Conservation (phyloP, 2,888 invertebrate genomes). For the Cephus pygmeus region DNA sequence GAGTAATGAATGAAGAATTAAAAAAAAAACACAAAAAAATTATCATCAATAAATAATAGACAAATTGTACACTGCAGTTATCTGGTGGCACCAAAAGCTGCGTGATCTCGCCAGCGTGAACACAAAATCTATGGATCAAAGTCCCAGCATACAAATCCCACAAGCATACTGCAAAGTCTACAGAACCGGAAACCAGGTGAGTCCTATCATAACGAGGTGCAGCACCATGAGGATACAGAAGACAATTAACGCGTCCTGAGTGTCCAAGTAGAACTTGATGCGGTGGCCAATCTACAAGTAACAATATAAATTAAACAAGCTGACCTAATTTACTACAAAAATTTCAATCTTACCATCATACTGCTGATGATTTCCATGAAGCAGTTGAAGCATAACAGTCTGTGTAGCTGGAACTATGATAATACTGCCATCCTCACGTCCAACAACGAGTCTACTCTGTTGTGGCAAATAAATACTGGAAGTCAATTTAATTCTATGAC, state of each 20-base stretch:
- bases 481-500: constrained; percentile 82
- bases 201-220: constrained; percentile 88
- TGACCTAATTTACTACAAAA: constrained; percentile 8
- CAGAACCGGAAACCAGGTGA: constrained; percentile 94
- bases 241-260: constrained; percentile 92
- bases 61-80: constrained; percentile 77
- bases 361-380: constrained; percentile 89
- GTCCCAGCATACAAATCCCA: constrained; percentile 95
- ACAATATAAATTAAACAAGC: not conserved
- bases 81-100: constrained; percentile 95
- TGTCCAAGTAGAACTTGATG: constrained; percentile 91
- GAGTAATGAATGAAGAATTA: no score
- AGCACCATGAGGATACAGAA: constrained; percentile 94
- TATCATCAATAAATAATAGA: no score
- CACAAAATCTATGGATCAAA: constrained; percentile 93
- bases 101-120: constrained; percentile 97
- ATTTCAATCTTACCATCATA: constrained; percentile 71
- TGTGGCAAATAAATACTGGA: constrained; percentile 94
- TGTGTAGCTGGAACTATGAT: constrained; percentile 96
- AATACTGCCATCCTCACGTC: constrained; percentile 95
- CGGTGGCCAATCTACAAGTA: constrained; percentile 82
- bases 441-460: constrained; percentile 93
- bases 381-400: constrained; percentile 90
- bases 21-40: no score
- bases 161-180: constrained; percentile 96